phyloP scores from a whole-genome alignment of 2,797 vertebrate species.

The Chelon auratus region DNA sequence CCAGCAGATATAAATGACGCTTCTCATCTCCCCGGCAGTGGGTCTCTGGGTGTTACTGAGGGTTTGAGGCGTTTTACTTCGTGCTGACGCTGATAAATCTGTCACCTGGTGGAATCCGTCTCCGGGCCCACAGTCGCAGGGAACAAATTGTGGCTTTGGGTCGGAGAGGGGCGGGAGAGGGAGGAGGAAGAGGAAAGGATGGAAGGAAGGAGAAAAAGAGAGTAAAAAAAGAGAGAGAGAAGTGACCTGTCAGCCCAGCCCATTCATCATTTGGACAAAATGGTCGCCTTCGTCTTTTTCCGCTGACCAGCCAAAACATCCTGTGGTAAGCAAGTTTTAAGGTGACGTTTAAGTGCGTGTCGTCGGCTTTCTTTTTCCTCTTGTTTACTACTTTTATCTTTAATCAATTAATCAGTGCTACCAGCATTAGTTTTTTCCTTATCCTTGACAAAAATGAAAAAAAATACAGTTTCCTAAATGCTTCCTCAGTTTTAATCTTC shows the following conservation, averaged over 20 bases:
- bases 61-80: conserved; percentile 87
- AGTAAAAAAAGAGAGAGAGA: conserved; percentile 79
- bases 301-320: conserved; percentile 89
- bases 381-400: conserved; percentile 41
- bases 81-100: conserved; percentile 92
- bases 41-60: conserved; percentile 86
- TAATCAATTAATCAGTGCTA: conserved; percentile 6
- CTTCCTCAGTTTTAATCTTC: conserved; percentile 5
- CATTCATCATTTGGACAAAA: conserved; percentile 96
- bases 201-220: conserved; percentile 30
- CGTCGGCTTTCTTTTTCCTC: conserved; percentile 72
- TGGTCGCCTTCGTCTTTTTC: conserved; percentile 85
- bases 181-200: conserved; percentile 37
- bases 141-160: conserved; percentile 93
- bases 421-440: background rate
- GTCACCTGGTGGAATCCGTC: conserved; percentile 91
- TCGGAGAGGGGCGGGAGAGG: conserved; percentile 49
- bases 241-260: conserved; percentile 90
- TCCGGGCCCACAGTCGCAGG: conserved; percentile 84
- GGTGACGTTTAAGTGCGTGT: conserved; percentile 76
- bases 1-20: conserved; percentile 83
- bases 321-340: conserved; percentile 89
- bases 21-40: conserved; percentile 77
- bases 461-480: background rate
- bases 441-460: conserved; percentile 11